These are phyloP conservation scores for Tangachromis dhanisi DNA, from an alignment of 2,113 vertebrate genomes.

Conservation along the genomic window DNA sequence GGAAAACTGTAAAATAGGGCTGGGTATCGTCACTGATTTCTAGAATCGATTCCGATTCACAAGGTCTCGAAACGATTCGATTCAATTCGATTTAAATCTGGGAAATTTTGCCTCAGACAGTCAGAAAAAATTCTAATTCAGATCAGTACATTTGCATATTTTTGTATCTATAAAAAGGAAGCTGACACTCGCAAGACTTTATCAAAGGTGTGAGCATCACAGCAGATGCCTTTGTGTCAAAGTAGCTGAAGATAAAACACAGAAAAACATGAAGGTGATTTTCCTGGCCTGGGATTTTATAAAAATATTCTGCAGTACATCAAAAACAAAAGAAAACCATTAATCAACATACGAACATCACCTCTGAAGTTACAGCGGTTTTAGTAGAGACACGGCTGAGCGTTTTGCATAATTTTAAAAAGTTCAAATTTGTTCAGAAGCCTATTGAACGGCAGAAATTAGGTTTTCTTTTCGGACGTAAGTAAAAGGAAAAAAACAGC, in stretches of 20 bases:
- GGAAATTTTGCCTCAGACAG: not conserved
- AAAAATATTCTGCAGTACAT: not conserved
- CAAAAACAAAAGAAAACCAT: not conserved
- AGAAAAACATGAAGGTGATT: not conserved
- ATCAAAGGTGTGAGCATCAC: too few relatives aligned
- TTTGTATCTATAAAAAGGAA: too few relatives aligned
- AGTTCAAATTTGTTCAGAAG: not conserved
- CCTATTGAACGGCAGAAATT: fast-evolving
- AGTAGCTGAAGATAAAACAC: too few relatives aligned
- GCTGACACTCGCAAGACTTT: too few relatives aligned
- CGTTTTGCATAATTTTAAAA: not conserved
- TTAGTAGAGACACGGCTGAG: not conserved
- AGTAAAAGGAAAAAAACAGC: not conserved
- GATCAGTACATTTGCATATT: too few relatives aligned
- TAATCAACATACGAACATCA: not conserved
- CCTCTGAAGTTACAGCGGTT: not conserved
- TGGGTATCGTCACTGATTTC: not conserved
- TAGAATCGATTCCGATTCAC: not conserved
- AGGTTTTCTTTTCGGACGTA: not conserved
- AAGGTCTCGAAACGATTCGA: not conserved
- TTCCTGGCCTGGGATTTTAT: not conserved
- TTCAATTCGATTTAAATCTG: not conserved
- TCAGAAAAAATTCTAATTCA: not conserved
- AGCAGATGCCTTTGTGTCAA: too few relatives aligned
- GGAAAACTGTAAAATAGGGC: not conserved